Evolutionary conservation across 2,888 invertebrate genomes (phyloP), one percentile per base, ranked within the genome.

Genomic region (Pammene aurita): DNA sequence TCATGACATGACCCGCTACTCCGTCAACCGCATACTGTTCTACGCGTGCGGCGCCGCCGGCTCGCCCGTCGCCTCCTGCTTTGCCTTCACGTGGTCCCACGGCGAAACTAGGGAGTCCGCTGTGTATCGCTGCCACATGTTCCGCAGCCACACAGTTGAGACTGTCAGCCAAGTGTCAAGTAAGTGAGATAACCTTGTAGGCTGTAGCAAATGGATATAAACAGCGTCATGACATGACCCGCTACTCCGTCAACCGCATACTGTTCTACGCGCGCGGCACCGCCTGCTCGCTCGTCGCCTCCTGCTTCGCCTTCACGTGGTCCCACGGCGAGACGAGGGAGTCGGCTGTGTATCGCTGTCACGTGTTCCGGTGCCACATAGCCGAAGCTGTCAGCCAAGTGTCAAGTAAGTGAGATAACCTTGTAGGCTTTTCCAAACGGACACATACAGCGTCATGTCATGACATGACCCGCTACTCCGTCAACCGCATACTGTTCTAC

Each of bases 11-110:
- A 95, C 97, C 7, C 38, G 38, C 5, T 99, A 98, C 85, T 96
- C 97, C 77, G 97, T 99, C 68, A 97, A 97, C 80, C 95, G 97
- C 73, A 98, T 99, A 75, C 94, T 98, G 72, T 98, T 98, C 93
- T 99, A 98, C 89, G 98, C 98, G 7, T 95, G 98, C 60, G 99
- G 99, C 7, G 94, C 95, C 42, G 94, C 95, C 10, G 96, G 96
- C 58, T 96, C 96, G 18, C 93, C 94, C 0, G 98, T 98, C 78
- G 95, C 96, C 0, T 95, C 97, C n/a, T 99, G 99, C 89, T 99
- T 99, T 93, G 99, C 99, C 9, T 99, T 99, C 90, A 99, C 98
- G 0, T 98, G 98, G 95, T 96, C 98, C 60, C 98, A 98, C 83
- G 98, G 98, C 0, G 97, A 97, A 79, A 96, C 96, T 42, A 95